These are phyloP conservation scores for Uropetala carovei DNA, from an alignment of 2,888 invertebrate species.

Conservation along the genomic window DNA sequence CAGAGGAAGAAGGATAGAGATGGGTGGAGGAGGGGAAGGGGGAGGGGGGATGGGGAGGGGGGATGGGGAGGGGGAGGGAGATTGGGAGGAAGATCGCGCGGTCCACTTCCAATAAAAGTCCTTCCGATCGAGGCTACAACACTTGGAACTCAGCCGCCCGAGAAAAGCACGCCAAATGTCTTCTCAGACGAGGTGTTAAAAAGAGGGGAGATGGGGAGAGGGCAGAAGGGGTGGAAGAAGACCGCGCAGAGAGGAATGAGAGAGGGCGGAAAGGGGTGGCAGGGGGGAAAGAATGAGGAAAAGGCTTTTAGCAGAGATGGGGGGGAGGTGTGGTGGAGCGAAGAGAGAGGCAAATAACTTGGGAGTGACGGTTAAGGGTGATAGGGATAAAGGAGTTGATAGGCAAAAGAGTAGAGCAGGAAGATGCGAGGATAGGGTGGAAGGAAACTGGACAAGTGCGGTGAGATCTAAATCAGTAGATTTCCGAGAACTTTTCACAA, in stretches of 20 bases:
- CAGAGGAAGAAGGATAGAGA: too few relatives aligned
- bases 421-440: too few relatives aligned
- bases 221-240: neutral
- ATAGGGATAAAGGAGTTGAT: too few relatives aligned
- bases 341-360: neutral
- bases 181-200: constrained; percentile 1
- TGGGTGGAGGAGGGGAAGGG: neutral
- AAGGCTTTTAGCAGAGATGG: neutral
- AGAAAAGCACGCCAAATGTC: neutral
- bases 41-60: neutral
- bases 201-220: neutral
- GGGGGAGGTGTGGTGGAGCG: neutral
- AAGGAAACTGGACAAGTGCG: too few relatives aligned
- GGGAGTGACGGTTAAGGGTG: too few relatives aligned
- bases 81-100: neutral
- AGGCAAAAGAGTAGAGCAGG: too few relatives aligned
- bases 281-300: too few relatives aligned
- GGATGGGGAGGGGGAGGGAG: neutral
- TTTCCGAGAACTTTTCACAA: too few relatives aligned
- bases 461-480: too few relatives aligned
- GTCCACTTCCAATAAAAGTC: neutral
- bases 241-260: too few relatives aligned
- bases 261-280: too few relatives aligned
- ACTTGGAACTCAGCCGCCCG: neutral
- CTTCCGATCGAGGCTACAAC: neutral